A percentile compares a stretch with the other conserved stretches of the same genome.
These are phyloP conservation scores for Myotis planiceps DNA, from an alignment of 2,797 vertebrate species.

Conservation along the genomic window DNA sequence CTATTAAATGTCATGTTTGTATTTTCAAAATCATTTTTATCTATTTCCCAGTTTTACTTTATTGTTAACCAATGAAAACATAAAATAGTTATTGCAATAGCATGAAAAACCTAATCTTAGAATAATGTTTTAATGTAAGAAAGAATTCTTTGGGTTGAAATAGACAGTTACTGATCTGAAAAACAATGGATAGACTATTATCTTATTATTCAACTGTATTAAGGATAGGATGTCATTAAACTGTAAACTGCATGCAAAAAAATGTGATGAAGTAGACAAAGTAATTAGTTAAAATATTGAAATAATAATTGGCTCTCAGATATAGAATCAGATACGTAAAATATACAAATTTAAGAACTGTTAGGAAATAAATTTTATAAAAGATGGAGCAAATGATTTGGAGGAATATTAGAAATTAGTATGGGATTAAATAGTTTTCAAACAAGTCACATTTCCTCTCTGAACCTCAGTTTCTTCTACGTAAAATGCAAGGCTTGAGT, in stretches of 20 bases:
- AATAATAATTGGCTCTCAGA: neutral
- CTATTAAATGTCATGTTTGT: neutral
- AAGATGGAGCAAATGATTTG: neutral
- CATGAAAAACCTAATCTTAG: neutral
- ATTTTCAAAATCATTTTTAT: slow-evolving; percentile 28
- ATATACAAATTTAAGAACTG: neutral
- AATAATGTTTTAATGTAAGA: neutral
- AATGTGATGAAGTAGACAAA: neutral
- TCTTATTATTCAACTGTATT: neutral
- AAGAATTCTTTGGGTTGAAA: neutral
- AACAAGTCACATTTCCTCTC: neutral
- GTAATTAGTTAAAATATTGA: slow-evolving; percentile 8
- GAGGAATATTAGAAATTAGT: neutral
- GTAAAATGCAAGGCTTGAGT: neutral
- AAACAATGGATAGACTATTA: neutral
- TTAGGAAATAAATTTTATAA: slow-evolving; percentile 35
- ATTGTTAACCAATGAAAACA: neutral
- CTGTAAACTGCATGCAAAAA: neutral
- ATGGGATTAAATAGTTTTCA: neutral
- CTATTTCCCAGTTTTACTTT: neutral
- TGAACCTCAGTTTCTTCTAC: neutral
- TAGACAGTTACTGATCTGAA: neutral
- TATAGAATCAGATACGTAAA: neutral
- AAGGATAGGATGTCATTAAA: neutral
- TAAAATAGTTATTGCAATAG: neutral